Evolutionary conservation across 2,797 vertebrate genomes (phyloP), one percentile per base, ranked within the genome.

Genomic region (Glossophaga mutica): DNA sequence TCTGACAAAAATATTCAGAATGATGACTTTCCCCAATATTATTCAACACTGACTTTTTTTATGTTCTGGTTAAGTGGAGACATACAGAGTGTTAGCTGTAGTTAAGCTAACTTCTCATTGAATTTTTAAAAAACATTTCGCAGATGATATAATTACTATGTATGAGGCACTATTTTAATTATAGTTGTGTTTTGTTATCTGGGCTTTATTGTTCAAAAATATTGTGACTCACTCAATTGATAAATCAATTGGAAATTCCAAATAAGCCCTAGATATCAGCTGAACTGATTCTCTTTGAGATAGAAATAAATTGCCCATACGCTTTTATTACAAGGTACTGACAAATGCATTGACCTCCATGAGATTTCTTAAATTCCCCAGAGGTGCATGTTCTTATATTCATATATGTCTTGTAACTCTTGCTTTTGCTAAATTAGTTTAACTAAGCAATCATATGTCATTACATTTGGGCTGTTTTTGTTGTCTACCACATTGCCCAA

Each of bases 251-350:
- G 48, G 44, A 90, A 76, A 86, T 85, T 88, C 9, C 24, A 86
- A 62, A 79, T 91, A 37, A 68, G 62, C 59, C 18, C 37, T 22
- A 82, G n/a, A 48, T 88, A 92, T 52, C 48, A 95, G n/a, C 24
- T 91, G 84, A 94, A 76, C 4, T 91, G 39, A 93, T 73, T 84
- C 12, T 92, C 26, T 94, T 76, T 89, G 91, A 90, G 1, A 50
- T 37, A 92, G 92, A 94, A 78, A 22, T 19, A 95, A 73, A 46
- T 65, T 68, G 10, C 84, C 29, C 22, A 91, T 78, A 95, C 83
- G 96, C n/a, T 59, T 95, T 96, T 92, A 94, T 94, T 97, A 95
- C 4, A 96, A 22, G 34, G 76, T 91, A 94, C 89, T 97, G 82
- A 94, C 91, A 97, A 93, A 87, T 46, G 24, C 32, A 84, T 96